Evolutionary conservation across 64 coral and sea anemone genomes (phyloP).

Genomic region (Pocillopora verrucosa): DNA sequence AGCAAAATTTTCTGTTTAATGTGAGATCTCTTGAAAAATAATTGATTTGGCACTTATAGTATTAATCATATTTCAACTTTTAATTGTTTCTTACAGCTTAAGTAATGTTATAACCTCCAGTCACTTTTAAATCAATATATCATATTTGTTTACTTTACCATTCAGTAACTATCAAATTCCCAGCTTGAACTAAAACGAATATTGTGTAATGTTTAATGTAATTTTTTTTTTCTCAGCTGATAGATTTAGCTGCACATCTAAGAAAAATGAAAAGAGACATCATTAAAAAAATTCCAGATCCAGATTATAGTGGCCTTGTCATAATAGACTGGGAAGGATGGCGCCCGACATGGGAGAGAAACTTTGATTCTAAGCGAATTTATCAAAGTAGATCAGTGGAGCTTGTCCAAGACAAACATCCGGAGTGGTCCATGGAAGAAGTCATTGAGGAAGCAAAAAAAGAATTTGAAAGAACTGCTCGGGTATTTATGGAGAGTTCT

Average conservation of each 20-base stretch:
- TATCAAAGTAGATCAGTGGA: conserved; percentile 86
- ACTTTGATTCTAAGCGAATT: conserved; percentile 83
- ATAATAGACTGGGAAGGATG: conserved; percentile 98
- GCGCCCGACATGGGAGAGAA: conserved; percentile 88
- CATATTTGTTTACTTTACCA: neutral
- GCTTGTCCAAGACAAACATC: conserved; percentile 61
- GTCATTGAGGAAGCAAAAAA: conserved; percentile 67
- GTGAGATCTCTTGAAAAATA: neutral
- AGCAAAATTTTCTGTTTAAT: neutral
- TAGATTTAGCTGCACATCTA: conserved; percentile 77
- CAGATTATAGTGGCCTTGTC: conserved; percentile 73
- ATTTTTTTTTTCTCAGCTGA: conserved; percentile 33
- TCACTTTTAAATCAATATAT: neutral
- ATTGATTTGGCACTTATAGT: neutral
- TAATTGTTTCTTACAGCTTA: neutral
- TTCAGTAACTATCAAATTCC: conserved; percentile 10
- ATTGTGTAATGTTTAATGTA: neutral
- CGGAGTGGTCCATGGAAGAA: conserved; percentile 81
- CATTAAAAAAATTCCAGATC: conserved; percentile 83
- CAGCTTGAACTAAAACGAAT: neutral
- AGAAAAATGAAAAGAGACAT: conserved; percentile 77
- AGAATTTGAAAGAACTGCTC: conserved; percentile 77
- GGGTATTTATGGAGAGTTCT: conserved; percentile 79
- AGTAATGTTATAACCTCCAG: neutral
- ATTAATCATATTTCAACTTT: neutral